Base-by-base conservation (phyloP, 2,113 vertebrate species). In the Salvelinus sp. region DNA sequence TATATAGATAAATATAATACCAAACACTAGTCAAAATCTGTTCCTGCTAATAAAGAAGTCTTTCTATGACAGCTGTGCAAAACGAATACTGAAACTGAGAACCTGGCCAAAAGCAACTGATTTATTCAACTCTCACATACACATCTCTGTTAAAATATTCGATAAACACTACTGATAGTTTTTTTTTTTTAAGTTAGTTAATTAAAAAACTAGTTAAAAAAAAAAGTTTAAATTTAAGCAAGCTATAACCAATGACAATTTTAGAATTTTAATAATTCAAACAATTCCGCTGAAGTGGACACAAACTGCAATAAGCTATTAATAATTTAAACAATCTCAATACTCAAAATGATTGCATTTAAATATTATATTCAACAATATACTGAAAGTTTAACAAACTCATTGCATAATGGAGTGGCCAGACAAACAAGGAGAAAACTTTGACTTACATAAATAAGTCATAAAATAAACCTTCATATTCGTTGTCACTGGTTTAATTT, bases 61-160 rank as follows among this genome's bases (percentile, higher is more conserved):
- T 85, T 89, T 88, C 89, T 88, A 90, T 89, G 86, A 89, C 93
- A 94, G 89, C 91, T 94, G 81, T 78, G 88, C 88, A 83, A 82
- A 91, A 93, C 86, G 86, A 89, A 92, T 82, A 91, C 54, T 92
- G 93, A 93, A 93, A 94, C 93, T 76, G 79, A 89, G 82, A 90
- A 91, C 68, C 71, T 69, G 33, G 57, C 75, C 83, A 87, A 75
- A 86, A 75, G 82, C 57, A 72, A 74, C 76, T 72, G 68, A 58
- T 79, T 78, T 87, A 84, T 83, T 76, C 57, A 71, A 58, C 60
- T 79, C 68, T 72, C 72, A 76, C 18, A 73, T 72, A 74, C 72
- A 76, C 12, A 73, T 72, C 77, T 50, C 71, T 80, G 82, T 84
- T 82, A 81, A 80, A 9, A 30, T 18, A 33, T 33, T 33, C 5